Evolutionary conservation across 2,888 invertebrate species (phyloP).

Genomic region (Rhogogaster chlorosoma): DNA sequence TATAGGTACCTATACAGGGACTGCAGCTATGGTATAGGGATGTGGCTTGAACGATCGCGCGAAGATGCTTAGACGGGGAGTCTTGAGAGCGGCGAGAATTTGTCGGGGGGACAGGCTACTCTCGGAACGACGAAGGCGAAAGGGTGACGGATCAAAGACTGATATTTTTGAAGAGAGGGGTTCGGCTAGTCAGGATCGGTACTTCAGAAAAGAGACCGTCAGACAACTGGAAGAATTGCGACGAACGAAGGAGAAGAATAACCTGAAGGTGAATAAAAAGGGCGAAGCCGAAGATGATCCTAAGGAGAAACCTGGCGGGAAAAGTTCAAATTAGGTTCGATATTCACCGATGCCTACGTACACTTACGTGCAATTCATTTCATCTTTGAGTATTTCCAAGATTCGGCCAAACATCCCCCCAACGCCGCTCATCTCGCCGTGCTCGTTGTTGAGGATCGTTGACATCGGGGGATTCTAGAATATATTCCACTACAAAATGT

Average conservation of each 20-base stretch:
- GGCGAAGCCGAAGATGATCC: neutral
- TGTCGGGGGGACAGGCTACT: conserved; percentile 54
- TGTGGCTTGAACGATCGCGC: conserved; percentile 45
- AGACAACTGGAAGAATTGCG: conserved; percentile 66
- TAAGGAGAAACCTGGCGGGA: conserved; percentile 23
- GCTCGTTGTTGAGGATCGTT: conserved; percentile 60
- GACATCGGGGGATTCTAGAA: conserved; percentile 73
- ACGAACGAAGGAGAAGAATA: conserved; percentile 51
- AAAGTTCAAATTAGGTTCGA: conserved; percentile 1
- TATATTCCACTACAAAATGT: neutral
- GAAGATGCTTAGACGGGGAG: conserved; percentile 18
- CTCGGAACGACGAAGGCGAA: conserved; percentile 67
- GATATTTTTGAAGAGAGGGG: conserved; percentile 71
- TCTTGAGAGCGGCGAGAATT: neutral
- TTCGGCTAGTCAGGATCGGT: conserved; percentile 70
- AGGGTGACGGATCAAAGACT: conserved; percentile 69
- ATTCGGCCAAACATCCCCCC: conserved; percentile 73
- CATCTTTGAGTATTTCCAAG: conserved; percentile 68
- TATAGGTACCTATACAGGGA: neutral
- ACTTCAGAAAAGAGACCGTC: conserved; percentile 68
- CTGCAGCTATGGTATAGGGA: neutral
- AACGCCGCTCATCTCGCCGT: conserved; percentile 64
- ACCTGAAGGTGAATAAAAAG: neutral
- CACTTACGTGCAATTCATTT: conserved; percentile 75
- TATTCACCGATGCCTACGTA: conserved; percentile 2